Percentiles rank a stretch among this genome's conserved stretches.
Evolutionary conservation across 2,888 invertebrate species (phyloP).

Genomic region (Noctuana brunneofusca): DNA sequence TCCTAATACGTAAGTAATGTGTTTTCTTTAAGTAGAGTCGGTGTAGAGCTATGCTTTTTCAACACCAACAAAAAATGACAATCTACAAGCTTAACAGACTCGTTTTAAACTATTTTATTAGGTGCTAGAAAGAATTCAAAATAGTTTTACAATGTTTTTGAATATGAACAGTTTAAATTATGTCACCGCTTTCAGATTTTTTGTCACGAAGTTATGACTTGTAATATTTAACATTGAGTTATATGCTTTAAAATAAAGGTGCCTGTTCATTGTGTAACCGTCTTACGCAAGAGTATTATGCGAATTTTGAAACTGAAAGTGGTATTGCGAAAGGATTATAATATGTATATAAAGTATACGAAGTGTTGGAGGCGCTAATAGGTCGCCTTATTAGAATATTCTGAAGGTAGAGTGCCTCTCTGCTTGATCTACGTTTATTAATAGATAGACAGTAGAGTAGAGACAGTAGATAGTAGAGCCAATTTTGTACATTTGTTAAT

Average conservation of each 20-base stretch:
- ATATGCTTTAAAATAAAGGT: constrained; percentile 33
- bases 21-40: constrained; percentile 17
- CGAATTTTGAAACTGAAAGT: constrained; percentile 56
- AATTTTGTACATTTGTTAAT: neutral
- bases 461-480: no score
- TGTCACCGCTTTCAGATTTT: constrained; percentile 34
- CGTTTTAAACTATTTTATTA: constrained; percentile 11
- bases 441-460: no score
- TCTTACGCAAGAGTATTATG: constrained; percentile 48
- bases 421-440: constrained; percentile 11
- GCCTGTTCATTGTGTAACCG: constrained; percentile 39
- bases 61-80: neutral
- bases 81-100: neutral
- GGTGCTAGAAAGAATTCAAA: constrained; percentile 3
- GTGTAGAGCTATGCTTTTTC: constrained; percentile 7
- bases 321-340: constrained; percentile 46
- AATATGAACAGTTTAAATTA: constrained; percentile 26
- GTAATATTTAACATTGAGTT: constrained; percentile 33
- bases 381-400: constrained; percentile 49
- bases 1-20: constrained; percentile 46
- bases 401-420: constrained; percentile 22
- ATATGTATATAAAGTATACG: constrained; percentile 38
- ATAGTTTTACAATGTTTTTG: constrained; percentile 19
- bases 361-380: constrained; percentile 55
- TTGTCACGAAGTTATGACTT: constrained; percentile 29